These are phyloP conservation scores for Mycalesis mineus DNA, from an alignment of 2,888 invertebrate genomes.

Conservation along the genomic window DNA sequence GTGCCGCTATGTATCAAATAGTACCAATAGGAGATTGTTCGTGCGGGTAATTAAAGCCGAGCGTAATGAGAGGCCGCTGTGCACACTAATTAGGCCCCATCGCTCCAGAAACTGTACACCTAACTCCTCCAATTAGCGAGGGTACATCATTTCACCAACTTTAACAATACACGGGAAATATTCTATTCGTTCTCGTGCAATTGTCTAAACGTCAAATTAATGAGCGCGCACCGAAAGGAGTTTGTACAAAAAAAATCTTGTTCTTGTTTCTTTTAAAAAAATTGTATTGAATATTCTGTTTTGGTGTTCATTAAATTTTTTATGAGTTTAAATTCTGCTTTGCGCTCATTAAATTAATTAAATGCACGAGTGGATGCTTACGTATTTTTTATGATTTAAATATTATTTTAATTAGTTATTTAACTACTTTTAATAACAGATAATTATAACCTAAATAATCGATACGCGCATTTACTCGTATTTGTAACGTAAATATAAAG, in stretches of 20 bases:
- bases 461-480: background rate
- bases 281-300: background rate
- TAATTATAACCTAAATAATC: background rate
- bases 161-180: conserved; percentile 22
- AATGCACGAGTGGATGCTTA: too few relatives aligned
- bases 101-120: conserved; percentile 58
- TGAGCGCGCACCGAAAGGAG: background rate
- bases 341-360: too few relatives aligned
- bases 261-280: background rate
- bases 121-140: conserved; percentile 61
- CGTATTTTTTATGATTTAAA: too few relatives aligned
- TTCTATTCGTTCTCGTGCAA: conserved; percentile 1
- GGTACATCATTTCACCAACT: conserved; percentile 32
- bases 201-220: conserved; percentile 6
- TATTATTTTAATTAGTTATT: background rate
- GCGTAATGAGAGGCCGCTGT: conserved; percentile 56
- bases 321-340: background rate
- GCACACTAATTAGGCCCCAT: conserved; percentile 60
- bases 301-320: background rate
- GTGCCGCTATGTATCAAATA: conserved; percentile 21
- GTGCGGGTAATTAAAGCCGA: conserved; percentile 59
- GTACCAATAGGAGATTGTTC: conserved; percentile 44
- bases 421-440: background rate
- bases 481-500: background rate
- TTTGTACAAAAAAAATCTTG: background rate